Evolutionary conservation across 2,888 invertebrate species (phyloP).

Genomic region (Zhuqinia jingwanae): DNA sequence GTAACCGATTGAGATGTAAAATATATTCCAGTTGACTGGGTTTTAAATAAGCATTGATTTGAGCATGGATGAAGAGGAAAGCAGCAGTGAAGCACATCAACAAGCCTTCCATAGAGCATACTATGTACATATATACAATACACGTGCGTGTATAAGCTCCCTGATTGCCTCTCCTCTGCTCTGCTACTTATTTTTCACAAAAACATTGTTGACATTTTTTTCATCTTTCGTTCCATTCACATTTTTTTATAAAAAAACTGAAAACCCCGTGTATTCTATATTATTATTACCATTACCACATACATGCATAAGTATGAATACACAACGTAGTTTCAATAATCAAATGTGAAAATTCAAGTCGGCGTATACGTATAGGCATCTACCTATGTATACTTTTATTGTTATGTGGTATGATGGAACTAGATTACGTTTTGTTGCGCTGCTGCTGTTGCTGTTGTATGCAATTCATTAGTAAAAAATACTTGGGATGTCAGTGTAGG

Average conservation of each 20-base stretch:
- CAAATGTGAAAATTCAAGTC: no score
- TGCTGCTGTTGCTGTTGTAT: conserved; percentile 5
- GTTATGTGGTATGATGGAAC: no score
- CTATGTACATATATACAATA: not conserved
- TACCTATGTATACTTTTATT: not conserved
- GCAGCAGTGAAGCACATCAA: not conserved
- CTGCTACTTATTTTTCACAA: not conserved
- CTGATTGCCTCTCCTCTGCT: not conserved
- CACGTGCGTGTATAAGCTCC: not conserved
- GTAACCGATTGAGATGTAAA: conserved; percentile 53
- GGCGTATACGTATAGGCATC: no score
- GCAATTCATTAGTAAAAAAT: conserved; percentile 28
- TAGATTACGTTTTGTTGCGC: conserved; percentile 3
- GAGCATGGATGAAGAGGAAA: conserved; percentile 25
- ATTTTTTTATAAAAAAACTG: not conserved
- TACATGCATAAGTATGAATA: no score
- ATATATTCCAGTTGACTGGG: conserved; percentile 49
- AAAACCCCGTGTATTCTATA: not conserved
- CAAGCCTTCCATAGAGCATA: not conserved
- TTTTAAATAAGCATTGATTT: conserved; percentile 57
- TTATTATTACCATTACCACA: no score
- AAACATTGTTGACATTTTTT: conserved; percentile 28
- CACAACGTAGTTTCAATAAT: no score
- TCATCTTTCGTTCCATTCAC: conserved; percentile 27
- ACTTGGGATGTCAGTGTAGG: not conserved